Conservation (phyloP, 2,797 vertebrate genomes). For the Todus mexicanus region DNA sequence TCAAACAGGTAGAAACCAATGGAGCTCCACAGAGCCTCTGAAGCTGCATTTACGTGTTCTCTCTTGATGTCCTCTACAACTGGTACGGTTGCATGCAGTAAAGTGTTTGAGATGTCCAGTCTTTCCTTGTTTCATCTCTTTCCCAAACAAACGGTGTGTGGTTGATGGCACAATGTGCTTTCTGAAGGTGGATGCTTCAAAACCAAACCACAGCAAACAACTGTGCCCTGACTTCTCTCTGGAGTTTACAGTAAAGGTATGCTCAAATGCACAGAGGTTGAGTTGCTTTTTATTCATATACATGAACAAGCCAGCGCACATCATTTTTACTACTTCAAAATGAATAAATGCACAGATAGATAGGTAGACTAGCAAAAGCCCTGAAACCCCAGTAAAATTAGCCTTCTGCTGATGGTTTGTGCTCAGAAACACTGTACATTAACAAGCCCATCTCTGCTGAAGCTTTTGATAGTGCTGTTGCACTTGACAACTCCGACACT, state of each 20-base stretch:
- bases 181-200: not conserved
- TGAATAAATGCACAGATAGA: not conserved
- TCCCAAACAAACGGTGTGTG: not conserved
- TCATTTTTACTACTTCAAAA: not conserved
- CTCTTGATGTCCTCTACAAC: not conserved
- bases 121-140: not conserved
- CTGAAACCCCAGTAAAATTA: not conserved
- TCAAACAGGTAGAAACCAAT: not conserved
- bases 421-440: not conserved
- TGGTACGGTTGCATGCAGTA: not conserved
- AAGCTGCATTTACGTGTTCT: not conserved
- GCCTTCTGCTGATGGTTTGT: not conserved
- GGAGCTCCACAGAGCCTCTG: not conserved
- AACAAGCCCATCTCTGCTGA: not conserved
- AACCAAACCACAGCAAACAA: accelerated
- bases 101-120: not conserved
- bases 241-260: not conserved
- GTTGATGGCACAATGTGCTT: not conserved
- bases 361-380: not conserved
- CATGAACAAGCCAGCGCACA: not conserved
- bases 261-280: not conserved
- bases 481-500: constrained; percentile 5
- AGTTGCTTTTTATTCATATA: not conserved
- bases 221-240: not conserved
- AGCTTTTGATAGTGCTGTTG: not conserved